Conservation (phyloP, 1,140 invertebrate genomes). For the Penaeus indicus region DNA sequence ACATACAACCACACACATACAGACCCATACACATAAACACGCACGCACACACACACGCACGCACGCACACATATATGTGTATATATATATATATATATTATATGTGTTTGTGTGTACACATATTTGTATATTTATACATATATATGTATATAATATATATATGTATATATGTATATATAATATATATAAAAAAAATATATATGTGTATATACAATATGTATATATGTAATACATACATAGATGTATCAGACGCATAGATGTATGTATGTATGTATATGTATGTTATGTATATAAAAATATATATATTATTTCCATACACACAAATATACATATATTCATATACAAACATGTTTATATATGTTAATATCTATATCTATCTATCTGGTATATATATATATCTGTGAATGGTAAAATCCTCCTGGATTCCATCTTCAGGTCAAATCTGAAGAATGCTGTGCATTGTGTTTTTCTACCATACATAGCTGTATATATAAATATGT, state of each 20-base stretch:
- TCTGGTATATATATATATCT: background rate
- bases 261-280: background rate
- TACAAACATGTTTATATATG: background rate
- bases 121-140: slow-evolving; percentile 5
- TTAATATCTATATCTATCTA: background rate
- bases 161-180: background rate
- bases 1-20: background rate
- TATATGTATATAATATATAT: background rate
- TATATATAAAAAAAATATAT: background rate
- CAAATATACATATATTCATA: slow-evolving; percentile 13
- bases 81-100: background rate
- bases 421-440: too few species aligned
- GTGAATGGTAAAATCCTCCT: background rate
- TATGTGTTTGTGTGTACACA: background rate
- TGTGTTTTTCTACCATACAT: too few species aligned
- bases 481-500: slow-evolving; percentile 11
- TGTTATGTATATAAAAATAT: slow-evolving; percentile 28
- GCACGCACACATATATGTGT: background rate
- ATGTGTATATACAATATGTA: background rate
- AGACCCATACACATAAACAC: background rate
- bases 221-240: background rate
- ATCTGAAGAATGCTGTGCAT: too few species aligned
- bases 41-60: background rate
- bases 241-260: background rate
- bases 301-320: background rate